phyloP scores from a whole-genome alignment of 2,888 invertebrate genomes.

The Ophraella communa region DNA sequence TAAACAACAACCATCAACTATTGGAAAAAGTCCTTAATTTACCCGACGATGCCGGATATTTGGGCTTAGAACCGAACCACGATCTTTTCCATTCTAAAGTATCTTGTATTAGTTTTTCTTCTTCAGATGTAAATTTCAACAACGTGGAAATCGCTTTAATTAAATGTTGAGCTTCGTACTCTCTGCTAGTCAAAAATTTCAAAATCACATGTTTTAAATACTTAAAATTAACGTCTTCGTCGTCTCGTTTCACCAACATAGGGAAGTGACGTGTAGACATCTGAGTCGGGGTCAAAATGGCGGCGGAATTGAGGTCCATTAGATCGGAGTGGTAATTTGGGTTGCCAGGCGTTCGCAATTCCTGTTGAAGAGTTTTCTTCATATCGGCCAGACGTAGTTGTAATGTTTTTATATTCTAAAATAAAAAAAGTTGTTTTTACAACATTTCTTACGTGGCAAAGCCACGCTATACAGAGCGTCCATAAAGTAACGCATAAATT shows the following conservation, averaged over 20 bases:
- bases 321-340: constrained; percentile 66
- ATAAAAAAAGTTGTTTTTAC: constrained; percentile 1
- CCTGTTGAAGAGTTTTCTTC: constrained; percentile 90
- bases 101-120: constrained; percentile 82
- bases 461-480: too few species aligned
- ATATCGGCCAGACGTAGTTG: constrained; percentile 88
- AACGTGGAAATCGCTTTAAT: constrained; percentile 87
- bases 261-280: constrained; percentile 60
- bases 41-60: constrained; percentile 60
- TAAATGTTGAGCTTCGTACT: constrained; percentile 86
- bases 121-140: constrained; percentile 82
- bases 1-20: constrained; percentile 63
- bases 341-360: constrained; percentile 67
- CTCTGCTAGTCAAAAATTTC: constrained; percentile 88
- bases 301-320: constrained; percentile 61
- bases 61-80: constrained; percentile 71
- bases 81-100: constrained; percentile 79
- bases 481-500: too few species aligned
- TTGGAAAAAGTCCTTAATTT: constrained; percentile 64
- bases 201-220: constrained; percentile 93
- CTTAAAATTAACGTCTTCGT: constrained; percentile 78
- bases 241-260: constrained; percentile 55
- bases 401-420: constrained; percentile 84
- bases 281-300: constrained; percentile 70
- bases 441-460: too few species aligned